Conservation (phyloP, 2,797 vertebrate species). For the Enteromius mattozi region DNA sequence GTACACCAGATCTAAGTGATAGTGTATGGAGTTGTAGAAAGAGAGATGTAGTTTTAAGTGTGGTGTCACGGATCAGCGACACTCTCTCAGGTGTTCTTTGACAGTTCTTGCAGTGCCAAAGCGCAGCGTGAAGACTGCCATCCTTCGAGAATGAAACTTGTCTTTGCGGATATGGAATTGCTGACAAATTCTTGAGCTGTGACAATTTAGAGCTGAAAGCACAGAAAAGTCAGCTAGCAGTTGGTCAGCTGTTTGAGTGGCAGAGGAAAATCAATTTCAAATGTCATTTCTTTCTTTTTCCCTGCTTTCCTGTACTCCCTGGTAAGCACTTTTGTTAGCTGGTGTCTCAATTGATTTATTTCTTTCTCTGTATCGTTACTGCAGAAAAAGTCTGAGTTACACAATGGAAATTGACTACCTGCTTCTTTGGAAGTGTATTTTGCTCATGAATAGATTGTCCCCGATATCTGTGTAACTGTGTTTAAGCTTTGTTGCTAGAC, state of each 20-base stretch:
- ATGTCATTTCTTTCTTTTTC: conserved; percentile 5
- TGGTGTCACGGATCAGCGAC: background rate
- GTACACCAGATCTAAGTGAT: background rate
- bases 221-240: conserved; percentile 10
- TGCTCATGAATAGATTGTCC: background rate
- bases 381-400: background rate
- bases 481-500: background rate
- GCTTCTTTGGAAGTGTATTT: conserved; percentile 5
- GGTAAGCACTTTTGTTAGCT: conserved; percentile 26
- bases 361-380: background rate
- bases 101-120: background rate
- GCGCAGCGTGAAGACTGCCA: background rate
- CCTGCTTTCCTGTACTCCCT: background rate
- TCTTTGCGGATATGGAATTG: conserved; percentile 13
- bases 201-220: conserved; percentile 26
- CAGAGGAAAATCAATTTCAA: conserved; percentile 42
- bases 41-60: conserved; percentile 2
- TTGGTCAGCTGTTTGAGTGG: conserved; percentile 22
- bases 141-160: conserved; percentile 10
- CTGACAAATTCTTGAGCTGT: conserved; percentile 18
- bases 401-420: conserved; percentile 18
- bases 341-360: conserved; percentile 39
- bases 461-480: background rate
- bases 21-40: background rate
- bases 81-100: background rate